A percentile compares a stretch with the other conserved stretches of the same genome.
phyloP scores from a whole-genome alignment of 1,140 invertebrate species.

The Drosophila equinoxialis region DNA sequence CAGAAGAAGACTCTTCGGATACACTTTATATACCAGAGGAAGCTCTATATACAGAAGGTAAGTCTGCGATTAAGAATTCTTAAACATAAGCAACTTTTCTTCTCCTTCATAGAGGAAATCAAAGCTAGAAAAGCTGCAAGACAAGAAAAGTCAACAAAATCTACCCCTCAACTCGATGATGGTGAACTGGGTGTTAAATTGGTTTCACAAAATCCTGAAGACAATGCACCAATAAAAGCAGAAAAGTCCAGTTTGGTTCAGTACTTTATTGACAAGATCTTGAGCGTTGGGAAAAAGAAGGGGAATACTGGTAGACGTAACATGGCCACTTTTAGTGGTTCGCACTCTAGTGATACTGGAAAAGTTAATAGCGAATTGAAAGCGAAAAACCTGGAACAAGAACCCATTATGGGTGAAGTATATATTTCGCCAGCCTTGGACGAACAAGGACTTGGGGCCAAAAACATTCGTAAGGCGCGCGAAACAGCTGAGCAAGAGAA shows the following conservation, averaged over 20 bases:
- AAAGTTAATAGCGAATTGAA: background rate
- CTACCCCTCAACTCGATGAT: background rate
- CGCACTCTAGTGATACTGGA: background rate
- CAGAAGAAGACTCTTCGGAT: background rate
- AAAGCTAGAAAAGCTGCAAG: background rate
- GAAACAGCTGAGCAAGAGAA: conserved; percentile 5
- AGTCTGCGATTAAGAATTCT: background rate
- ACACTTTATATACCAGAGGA: background rate
- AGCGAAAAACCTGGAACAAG: background rate
- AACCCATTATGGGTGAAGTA: background rate
- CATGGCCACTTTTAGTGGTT: conserved; percentile 9
- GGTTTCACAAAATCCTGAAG: background rate
- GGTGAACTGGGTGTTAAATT: conserved; percentile 11
- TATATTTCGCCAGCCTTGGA: conserved; percentile 32
- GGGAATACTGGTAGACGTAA: background rate
- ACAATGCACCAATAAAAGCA: background rate
- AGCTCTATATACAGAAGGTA: background rate
- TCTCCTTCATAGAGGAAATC: background rate
- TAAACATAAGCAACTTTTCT: background rate
- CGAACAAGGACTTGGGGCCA: conserved; percentile 20
- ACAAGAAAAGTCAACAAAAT: background rate
- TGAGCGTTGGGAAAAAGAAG: conserved; percentile 2
- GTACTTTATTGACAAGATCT: conserved; percentile 1
- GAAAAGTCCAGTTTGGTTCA: conserved; percentile 1
- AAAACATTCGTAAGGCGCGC: background rate